phyloP scores from a whole-genome alignment of 2,888 invertebrate genomes.

The Agrilus mali region DNA sequence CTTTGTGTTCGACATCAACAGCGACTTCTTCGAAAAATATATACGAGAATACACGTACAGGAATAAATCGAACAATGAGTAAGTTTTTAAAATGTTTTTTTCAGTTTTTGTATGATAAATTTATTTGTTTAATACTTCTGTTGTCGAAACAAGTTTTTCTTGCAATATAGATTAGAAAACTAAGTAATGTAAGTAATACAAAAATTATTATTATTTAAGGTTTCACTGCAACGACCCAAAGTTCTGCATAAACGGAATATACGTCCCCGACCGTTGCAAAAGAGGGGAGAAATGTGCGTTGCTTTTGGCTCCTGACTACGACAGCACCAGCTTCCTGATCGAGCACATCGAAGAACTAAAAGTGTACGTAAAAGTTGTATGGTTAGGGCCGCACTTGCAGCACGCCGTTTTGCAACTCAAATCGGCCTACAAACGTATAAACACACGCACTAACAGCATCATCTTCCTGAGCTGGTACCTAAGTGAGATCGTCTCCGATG shows the following conservation, averaged over 20 bases:
- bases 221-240: constrained; percentile 35
- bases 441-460: constrained; percentile 34
- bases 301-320: constrained; percentile 38
- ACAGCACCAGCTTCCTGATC: constrained; percentile 41
- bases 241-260: constrained; percentile 43
- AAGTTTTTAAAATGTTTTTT: constrained; percentile 2
- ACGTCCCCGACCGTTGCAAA: constrained; percentile 44
- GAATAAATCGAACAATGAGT: constrained; percentile 1
- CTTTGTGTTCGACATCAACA: constrained; percentile 36
- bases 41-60: constrained; percentile 1
- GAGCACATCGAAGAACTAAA: constrained; percentile 46
- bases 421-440: constrained; percentile 19
- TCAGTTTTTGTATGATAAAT: neutral
- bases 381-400: constrained; percentile 50
- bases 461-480: constrained; percentile 54
- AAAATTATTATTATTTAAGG: constrained; percentile 22
- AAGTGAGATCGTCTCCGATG: constrained; percentile 43
- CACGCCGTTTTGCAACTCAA: constrained; percentile 31
- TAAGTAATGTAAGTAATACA: too few species aligned
- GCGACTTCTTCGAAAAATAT: constrained; percentile 6
- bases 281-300: constrained; percentile 31
- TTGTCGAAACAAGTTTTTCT: too few species aligned
- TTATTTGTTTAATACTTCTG: too few species aligned
- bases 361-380: constrained; percentile 52
- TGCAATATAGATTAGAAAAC: too few species aligned